phyloP scores from a whole-genome alignment of 2,113 vertebrate species.

The Passer domesticus region DNA sequence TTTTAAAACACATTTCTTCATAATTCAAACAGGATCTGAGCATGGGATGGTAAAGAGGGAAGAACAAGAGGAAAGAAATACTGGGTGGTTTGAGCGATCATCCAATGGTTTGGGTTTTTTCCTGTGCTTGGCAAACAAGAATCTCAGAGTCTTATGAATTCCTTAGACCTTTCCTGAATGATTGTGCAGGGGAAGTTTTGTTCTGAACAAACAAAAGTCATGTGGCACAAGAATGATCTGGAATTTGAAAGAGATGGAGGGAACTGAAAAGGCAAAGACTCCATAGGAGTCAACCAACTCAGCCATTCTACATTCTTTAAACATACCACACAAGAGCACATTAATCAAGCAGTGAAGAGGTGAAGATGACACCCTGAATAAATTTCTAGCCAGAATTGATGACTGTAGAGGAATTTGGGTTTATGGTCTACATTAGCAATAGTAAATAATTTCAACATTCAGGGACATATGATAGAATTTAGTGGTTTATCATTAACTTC shows the following conservation, averaged over 20 bases:
- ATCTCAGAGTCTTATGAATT: background rate
- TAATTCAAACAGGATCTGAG: background rate
- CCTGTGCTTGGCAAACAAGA: background rate
- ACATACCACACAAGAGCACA: background rate
- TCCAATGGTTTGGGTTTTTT: background rate
- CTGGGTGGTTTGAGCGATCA: background rate
- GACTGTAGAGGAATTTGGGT: constrained; percentile 27
- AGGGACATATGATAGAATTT: background rate
- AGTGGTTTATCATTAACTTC: background rate
- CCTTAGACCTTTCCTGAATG: background rate
- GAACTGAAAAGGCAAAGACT: background rate
- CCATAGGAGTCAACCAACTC: background rate
- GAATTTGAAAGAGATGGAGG: constrained; percentile 5
- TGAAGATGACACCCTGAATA: constrained; percentile 64
- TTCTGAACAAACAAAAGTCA: background rate
- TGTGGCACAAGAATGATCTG: background rate
- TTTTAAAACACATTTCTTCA: background rate
- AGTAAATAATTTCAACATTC: constrained; percentile 48
- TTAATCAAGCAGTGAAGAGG: constrained; percentile 53
- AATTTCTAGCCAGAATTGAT: constrained; percentile 56
- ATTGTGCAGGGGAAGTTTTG: background rate
- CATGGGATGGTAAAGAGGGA: background rate
- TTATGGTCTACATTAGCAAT: constrained; percentile 46
- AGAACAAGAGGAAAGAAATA: background rate
- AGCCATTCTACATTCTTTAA: constrained; percentile 13